Evolutionary conservation across 2,797 vertebrate genomes (phyloP).

Genomic region (Rhinatrema bivittatum): DNA sequence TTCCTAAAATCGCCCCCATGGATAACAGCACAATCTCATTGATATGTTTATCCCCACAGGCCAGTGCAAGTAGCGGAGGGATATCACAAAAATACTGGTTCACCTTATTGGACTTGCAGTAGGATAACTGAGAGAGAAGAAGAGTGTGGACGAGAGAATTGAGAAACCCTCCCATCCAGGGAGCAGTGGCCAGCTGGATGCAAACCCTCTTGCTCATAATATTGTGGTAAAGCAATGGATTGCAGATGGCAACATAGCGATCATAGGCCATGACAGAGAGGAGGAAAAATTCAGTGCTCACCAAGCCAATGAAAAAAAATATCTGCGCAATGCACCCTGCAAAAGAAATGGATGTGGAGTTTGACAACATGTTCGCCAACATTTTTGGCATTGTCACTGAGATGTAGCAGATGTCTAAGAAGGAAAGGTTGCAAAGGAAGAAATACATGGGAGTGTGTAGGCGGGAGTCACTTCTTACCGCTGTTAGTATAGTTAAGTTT

Average conservation of each 20-base stretch:
- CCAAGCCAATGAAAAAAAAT: neutral
- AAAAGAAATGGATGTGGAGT: neutral
- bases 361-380: neutral
- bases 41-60: no score
- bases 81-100: no score
- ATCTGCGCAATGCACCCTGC: neutral
- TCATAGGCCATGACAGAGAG: neutral
- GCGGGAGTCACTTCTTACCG: neutral
- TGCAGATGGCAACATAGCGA: neutral
- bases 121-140: no score
- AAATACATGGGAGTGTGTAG: neutral
- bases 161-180: no score
- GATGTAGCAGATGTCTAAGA: neutral
- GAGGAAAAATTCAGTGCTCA: neutral
- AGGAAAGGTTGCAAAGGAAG: neutral
- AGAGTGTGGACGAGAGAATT: no score
- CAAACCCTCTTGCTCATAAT: no score
- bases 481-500: neutral
- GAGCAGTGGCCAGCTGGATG: no score
- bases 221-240: no score
- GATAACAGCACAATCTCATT: no score
- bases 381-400: neutral
- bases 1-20: no score
- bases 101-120: no score
- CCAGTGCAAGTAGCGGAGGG: no score